These are phyloP conservation scores for Shinisaurus crocodilurus DNA, from an alignment of 2,113 vertebrate genomes.

Conservation along the genomic window DNA sequence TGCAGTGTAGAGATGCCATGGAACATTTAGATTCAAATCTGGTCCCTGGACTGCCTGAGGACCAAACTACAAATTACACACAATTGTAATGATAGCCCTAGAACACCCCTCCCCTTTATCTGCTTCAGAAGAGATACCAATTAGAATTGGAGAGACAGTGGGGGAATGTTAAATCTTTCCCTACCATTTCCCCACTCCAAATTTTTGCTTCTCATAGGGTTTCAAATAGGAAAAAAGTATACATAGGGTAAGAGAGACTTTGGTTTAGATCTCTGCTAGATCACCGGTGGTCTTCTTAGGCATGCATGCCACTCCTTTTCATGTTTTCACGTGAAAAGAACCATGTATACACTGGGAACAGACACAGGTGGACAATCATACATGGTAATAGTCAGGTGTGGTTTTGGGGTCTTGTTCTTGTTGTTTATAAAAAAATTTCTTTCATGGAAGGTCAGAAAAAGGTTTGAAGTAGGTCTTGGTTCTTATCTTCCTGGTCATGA, in stretches of 20 bases:
- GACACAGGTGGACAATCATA: too few species aligned
- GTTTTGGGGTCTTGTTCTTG: too few species aligned
- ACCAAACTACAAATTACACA: background rate
- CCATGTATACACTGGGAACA: too few species aligned
- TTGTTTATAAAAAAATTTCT: too few species aligned
- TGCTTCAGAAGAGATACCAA: background rate
- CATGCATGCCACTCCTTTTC: background rate
- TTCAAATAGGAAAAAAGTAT: background rate
- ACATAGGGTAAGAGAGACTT: background rate
- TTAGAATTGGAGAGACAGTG: background rate
- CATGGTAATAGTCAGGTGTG: background rate
- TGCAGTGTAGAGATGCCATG: constrained; percentile 15
- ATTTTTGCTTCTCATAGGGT: background rate
- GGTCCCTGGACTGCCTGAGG: background rate
- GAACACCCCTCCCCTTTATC: background rate
- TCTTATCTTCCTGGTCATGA: background rate
- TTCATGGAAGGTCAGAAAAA: background rate
- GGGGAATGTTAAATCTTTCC: background rate
- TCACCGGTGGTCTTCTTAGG: background rate
- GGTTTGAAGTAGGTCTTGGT: background rate
- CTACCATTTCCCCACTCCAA: background rate
- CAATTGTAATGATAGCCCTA: background rate
- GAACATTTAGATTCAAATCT: background rate
- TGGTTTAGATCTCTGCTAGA: background rate
- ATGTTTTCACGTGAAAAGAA: background rate